phyloP scores from a whole-genome alignment of 2,888 invertebrate genomes.

The Loripinus fragilis region DNA sequence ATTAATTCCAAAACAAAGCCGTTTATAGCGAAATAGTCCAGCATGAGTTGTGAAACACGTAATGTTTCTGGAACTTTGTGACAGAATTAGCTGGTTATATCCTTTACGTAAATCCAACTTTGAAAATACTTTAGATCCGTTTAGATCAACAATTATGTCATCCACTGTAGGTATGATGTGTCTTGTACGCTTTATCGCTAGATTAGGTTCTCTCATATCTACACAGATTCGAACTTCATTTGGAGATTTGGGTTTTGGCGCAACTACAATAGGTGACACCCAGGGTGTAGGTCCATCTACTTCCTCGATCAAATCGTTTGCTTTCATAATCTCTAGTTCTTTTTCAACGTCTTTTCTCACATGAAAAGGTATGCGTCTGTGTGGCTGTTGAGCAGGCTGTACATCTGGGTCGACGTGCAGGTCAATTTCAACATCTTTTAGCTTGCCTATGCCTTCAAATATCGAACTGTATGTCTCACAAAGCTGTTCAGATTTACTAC shows the following conservation, averaged over 20 bases:
- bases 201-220: too few relatives aligned
- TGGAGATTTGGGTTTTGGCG: constrained; percentile 55
- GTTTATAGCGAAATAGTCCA: constrained; percentile 47
- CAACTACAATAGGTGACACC: constrained; percentile 69
- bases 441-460: constrained; percentile 50
- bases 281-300: constrained; percentile 71
- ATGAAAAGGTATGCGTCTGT: constrained; percentile 57
- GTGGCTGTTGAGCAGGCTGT: constrained; percentile 42
- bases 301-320: constrained; percentile 67
- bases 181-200: constrained; percentile 54
- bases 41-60: constrained; percentile 61
- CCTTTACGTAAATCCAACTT: constrained; percentile 61
- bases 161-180: constrained; percentile 64
- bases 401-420: constrained; percentile 50
- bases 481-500: background rate
- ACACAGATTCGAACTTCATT: constrained; percentile 60
- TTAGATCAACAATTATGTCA: constrained; percentile 60
- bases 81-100: constrained; percentile 65
- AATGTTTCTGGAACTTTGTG: constrained; percentile 54
- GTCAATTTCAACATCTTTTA: constrained; percentile 40
- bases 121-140: constrained; percentile 59
- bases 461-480: constrained; percentile 5
- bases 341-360: constrained; percentile 56
- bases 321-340: constrained; percentile 60
- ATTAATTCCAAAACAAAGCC: constrained; percentile 37